Conservation (phyloP, 2,797 vertebrate species). For the Malurus leucopterus region DNA sequence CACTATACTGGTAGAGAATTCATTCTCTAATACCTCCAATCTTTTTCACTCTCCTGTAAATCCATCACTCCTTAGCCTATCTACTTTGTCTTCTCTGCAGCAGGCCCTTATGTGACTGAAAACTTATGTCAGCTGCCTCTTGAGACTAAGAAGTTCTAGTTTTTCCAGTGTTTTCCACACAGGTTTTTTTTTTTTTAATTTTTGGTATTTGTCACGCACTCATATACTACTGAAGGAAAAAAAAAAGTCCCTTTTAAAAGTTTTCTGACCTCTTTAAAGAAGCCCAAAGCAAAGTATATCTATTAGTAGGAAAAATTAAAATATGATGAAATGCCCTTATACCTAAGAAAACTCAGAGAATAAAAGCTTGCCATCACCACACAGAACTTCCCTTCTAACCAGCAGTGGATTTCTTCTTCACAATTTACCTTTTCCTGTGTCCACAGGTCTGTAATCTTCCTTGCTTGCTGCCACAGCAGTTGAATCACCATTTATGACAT, state of each 20-base stretch:
- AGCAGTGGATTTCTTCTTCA: not conserved
- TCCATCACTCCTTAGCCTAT: not conserved
- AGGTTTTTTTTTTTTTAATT: not conserved
- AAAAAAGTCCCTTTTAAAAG: not conserved
- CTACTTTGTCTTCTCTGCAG: not conserved
- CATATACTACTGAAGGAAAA: not conserved
- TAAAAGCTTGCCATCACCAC: not conserved
- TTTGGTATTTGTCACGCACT: not conserved
- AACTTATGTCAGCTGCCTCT: not conserved
- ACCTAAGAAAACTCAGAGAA: not conserved
- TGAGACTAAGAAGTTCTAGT: not conserved
- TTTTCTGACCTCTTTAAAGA: not conserved
- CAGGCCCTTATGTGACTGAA: not conserved
- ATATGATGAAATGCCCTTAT: not conserved
- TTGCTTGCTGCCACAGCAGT: constrained; percentile 47
- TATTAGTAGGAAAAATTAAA: not conserved
- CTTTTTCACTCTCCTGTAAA: not conserved
- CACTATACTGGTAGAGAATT: not conserved
- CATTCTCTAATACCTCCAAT: not conserved
- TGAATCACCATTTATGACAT: constrained; percentile 55
- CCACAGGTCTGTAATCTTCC: not conserved
- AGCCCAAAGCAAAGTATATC: not conserved
- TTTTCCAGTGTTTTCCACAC: not conserved
- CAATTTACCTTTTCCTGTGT: constrained; percentile 4
- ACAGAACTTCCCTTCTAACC: not conserved